These are phyloP conservation scores for Moxostoma hubbsi DNA, from an alignment of 2,797 vertebrate species.

Conservation along the genomic window DNA sequence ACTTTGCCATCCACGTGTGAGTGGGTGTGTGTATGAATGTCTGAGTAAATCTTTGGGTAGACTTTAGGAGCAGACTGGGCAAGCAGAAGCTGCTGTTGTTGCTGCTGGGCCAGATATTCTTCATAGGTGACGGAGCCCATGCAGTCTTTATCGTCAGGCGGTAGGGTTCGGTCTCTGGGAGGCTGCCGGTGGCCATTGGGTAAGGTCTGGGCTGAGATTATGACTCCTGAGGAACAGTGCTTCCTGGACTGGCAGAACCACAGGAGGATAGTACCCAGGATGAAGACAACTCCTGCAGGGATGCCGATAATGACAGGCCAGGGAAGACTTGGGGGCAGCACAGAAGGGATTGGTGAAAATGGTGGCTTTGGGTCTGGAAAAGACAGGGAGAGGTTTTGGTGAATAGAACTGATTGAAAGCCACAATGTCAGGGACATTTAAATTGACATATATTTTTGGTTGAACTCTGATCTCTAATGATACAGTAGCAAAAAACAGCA, in stretches of 20 bases:
- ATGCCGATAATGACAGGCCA: conserved; percentile 98
- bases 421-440: background rate
- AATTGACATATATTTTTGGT: background rate
- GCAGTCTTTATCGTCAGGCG: conserved; percentile 85
- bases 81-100: conserved; percentile 82
- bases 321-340: conserved; percentile 82
- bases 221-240: conserved; percentile 81
- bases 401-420: background rate
- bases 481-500: too few relatives aligned
- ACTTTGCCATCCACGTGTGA: conserved; percentile 94
- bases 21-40: conserved; percentile 91
- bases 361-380: conserved; percentile 88
- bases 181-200: conserved; percentile 58
- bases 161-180: conserved; percentile 57
- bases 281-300: conserved; percentile 91
- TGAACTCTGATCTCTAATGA: too few relatives aligned
- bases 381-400: conserved; percentile 5
- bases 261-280: conserved; percentile 91
- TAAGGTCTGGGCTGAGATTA: conserved; percentile 66
- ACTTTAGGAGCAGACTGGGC: conserved; percentile 86
- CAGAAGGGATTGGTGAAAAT: conserved; percentile 74
- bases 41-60: conserved; percentile 95
- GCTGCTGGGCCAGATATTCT: conserved; percentile 85
- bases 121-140: conserved; percentile 86
- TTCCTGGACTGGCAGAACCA: conserved; percentile 97